Evolutionary conservation across 2,888 invertebrate genomes (phyloP), one percentile per base, ranked within the genome.

Genomic region (Julus scandinavius): DNA sequence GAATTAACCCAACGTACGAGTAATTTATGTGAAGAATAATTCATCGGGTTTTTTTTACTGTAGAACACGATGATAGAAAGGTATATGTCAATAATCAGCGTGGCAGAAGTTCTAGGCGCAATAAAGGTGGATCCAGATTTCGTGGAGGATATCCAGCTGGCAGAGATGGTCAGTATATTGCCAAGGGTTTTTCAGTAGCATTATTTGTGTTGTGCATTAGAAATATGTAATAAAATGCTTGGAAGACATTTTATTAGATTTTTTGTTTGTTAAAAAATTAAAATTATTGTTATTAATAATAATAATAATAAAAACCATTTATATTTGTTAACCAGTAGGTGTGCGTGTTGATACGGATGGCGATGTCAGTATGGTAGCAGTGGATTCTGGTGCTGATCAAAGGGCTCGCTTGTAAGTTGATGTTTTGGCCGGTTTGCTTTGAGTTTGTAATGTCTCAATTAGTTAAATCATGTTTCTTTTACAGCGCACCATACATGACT

Each of bases 341-440:
- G 15, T n/a, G 3, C 40, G 13, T 83, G 85, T 85, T 80, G 88
- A 88, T 58, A 40, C 11, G 20, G 88, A 88, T 38, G 88, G 85
- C 15, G 88, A 85, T 63, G 40, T 88, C 17, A 87, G 40, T 72
- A 88, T 85, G 85, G 80, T 20, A 49, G 15, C 54, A 15, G 88
- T 38, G 11, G 88, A 85, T 50, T n/a, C 29, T 49, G 38, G 20
- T 1, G 40, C 85, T 17, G 88, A 58, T 38, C 85, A 40, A 7
- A 49, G 88, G n/a, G 29, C 15, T 40, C 54, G 88, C 9, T 88
- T 85, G 88, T 88, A 88, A 85, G 85, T 88, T 3, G 1, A 29
- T 40, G n/a, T 2, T 17, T 29, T 41, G 2, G 5, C 38, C n/a
- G n/a, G n/a, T n/a, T n/a, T n/a, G n/a, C n/a, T n/a, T n/a, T n/a